Evolutionary conservation across 1,140 invertebrate species (phyloP), one percentile per base, ranked within the genome.

Genomic region (Acromyrmex heyeri): DNA sequence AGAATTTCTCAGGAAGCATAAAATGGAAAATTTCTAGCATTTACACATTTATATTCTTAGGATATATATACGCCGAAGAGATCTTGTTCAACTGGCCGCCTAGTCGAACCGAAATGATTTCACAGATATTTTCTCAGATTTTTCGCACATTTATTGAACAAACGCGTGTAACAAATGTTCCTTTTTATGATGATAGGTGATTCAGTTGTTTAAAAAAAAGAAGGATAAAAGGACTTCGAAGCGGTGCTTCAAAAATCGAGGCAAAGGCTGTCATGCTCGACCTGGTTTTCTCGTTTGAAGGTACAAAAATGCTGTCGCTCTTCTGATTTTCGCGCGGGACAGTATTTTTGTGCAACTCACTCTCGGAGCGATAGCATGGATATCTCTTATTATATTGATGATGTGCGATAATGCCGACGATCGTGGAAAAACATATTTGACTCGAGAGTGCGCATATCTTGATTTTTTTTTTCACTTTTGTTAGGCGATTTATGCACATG

Each of bases 321-420:
- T n/a, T 55, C 27, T 48, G 79, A 75, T 59, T 83, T 82, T 82
- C 27, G 38, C 79, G n/a, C 38, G 14, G 38, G 24, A 83, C 55
- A 61, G 24, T 73, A 83, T 75, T 83, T 83, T 83, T 83, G 48
- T 75, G 27, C 79, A 59, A 75, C 55, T 83, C 55, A 62, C 69
- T 83, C n/a, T 27, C 27, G 12, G 18, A 61, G 34, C 14, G 79
- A 62, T 50, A 83, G 38, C 79, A 21, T 75, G n/a, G 44, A 75
- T 83, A 57, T 75, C 75, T 83, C 69, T 83, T 82, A 82, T 82
- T 73, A 82, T 38, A 38, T 50, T 83, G 79, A 83, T 62, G 79
- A 83, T 57, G 55, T 18, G 57, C 30, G 79, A 75, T 75, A 83
- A 73, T 27, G 21, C 16, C 27, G 18, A n/a, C 18, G 69, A 83